A percentile compares a stretch with the other conserved stretches of the same genome.
phyloP scores from a whole-genome alignment of 1,140 invertebrate genomes.

The Drosophila virilis region DNA sequence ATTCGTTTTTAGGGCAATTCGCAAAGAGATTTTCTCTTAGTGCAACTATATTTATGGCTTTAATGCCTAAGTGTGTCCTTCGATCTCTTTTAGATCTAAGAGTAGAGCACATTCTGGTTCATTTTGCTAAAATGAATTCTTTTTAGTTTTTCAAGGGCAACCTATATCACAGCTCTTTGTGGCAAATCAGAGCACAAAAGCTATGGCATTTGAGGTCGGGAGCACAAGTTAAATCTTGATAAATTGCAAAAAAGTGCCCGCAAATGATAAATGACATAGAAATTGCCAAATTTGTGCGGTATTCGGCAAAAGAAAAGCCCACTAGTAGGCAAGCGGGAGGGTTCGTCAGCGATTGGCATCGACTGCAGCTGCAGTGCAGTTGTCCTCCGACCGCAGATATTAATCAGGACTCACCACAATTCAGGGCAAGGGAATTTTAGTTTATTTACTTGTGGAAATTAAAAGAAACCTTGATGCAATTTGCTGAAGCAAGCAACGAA shows the following conservation, averaged over 20 bases:
- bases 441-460: constrained; percentile 42
- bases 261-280: constrained; percentile 75
- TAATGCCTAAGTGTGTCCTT: too few relatives aligned
- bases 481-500: constrained; percentile 18
- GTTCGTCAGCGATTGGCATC: constrained; percentile 11
- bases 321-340: neutral
- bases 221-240: constrained; percentile 73
- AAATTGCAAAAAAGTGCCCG: constrained; percentile 63
- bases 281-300: constrained; percentile 72
- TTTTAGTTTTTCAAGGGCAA: constrained; percentile 6
- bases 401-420: neutral
- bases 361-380: constrained; percentile 33
- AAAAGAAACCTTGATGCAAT: constrained; percentile 51
- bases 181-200: constrained; percentile 32
- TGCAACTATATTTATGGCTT: too few relatives aligned
- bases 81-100: too few relatives aligned
- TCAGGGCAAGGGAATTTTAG: too few relatives aligned
- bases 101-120: too few relatives aligned
- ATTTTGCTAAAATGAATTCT: neutral
- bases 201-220: constrained; percentile 58
- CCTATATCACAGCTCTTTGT: neutral
- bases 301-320: neutral
- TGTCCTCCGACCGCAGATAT: neutral
- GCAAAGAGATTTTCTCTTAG: too few relatives aligned
- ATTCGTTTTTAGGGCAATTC: too few relatives aligned